Evolutionary conservation across 2,888 invertebrate species (phyloP).

Genomic region (Hirtodrosophila trivittata): DNA sequence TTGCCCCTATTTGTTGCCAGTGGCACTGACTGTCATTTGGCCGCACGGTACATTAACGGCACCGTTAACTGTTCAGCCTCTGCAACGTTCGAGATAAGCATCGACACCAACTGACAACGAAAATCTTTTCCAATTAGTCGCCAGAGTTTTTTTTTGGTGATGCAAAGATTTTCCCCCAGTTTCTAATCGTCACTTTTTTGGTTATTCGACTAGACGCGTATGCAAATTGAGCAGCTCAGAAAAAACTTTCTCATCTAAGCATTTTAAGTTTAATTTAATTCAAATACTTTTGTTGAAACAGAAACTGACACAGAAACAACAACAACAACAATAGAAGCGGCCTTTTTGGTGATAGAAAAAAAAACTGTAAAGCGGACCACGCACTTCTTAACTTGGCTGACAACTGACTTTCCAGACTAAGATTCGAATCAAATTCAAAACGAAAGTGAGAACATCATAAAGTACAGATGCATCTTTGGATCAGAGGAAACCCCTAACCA

Average conservation of each 20-base stretch:
- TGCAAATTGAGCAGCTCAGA: slow-evolving; percentile 60
- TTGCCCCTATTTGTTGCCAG: not conserved
- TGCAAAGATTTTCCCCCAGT: slow-evolving; percentile 62
- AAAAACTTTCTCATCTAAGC: slow-evolving; percentile 68
- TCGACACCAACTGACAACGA: slow-evolving; percentile 55
- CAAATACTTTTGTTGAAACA: slow-evolving; percentile 63
- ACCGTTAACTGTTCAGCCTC: slow-evolving; percentile 57
- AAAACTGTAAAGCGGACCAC: slow-evolving; percentile 54
- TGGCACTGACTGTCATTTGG: slow-evolving; percentile 21
- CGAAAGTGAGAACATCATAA: slow-evolving; percentile 66
- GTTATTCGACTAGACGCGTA: slow-evolving; percentile 26
- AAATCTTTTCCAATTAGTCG: slow-evolving; percentile 66
- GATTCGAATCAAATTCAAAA: slow-evolving; percentile 54
- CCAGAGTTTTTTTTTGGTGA: slow-evolving; percentile 45
- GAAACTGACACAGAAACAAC: too few species aligned
- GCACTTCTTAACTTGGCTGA: slow-evolving; percentile 31
- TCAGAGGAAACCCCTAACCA: slow-evolving; percentile 29
- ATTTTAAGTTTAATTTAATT: slow-evolving; percentile 72
- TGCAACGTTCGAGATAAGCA: slow-evolving; percentile 33
- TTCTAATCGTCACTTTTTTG: slow-evolving; percentile 51
- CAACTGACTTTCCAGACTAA: slow-evolving; percentile 55
- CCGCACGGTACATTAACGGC: slow-evolving; percentile 54
- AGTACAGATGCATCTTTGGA: slow-evolving; percentile 22
- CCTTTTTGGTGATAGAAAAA: slow-evolving; percentile 46
- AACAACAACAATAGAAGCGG: slow-evolving; percentile 24